Conservation (phyloP, 37 sponge, comb jelly and placozoan species). For the Diacarnus erythraeanus region DNA sequence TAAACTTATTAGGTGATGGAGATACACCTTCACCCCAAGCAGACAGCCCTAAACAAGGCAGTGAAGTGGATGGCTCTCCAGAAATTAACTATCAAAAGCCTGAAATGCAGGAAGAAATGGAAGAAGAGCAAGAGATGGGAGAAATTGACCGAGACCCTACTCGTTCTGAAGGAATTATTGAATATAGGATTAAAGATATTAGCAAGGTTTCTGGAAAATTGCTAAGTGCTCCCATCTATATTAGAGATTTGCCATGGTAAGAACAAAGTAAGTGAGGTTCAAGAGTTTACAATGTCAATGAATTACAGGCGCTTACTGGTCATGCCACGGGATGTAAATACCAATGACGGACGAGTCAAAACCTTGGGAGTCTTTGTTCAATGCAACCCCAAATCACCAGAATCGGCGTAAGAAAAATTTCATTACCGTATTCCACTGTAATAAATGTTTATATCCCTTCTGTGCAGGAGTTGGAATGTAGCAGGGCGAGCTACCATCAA, state of each 20-base stretch:
- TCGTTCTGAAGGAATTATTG: slow-evolving; percentile 53
- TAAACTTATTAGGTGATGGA: background rate
- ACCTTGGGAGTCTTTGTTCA: slow-evolving; percentile 92
- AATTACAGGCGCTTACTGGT: slow-evolving; percentile 78
- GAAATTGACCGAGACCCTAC: slow-evolving; percentile 54
- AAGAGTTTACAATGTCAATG: background rate
- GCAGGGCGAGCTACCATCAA: slow-evolving; percentile 73
- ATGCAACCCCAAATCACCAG: slow-evolving; percentile 80
- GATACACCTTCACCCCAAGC: slow-evolving; percentile 35
- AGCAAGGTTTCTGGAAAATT: slow-evolving; percentile 37
- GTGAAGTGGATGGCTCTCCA: slow-evolving; percentile 24
- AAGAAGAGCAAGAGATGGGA: background rate
- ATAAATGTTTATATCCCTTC: background rate
- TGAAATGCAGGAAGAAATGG: slow-evolving; percentile 1
- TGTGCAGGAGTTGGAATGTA: slow-evolving; percentile 78
- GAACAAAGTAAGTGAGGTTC: background rate
- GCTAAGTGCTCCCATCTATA: slow-evolving; percentile 64
- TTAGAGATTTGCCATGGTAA: slow-evolving; percentile 91
- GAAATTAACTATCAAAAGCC: background rate
- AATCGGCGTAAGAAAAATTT: slow-evolving; percentile 53
- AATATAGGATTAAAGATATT: slow-evolving; percentile 21
- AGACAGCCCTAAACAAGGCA: slow-evolving; percentile 22
- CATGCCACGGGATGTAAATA: slow-evolving; percentile 63
- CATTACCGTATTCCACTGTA: background rate
- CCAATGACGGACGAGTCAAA: slow-evolving; percentile 28